A percentile compares a stretch with the other conserved stretches of the same genome.
phyloP scores from a whole-genome alignment of 1,140 invertebrate species.

The Homarus americanus region DNA sequence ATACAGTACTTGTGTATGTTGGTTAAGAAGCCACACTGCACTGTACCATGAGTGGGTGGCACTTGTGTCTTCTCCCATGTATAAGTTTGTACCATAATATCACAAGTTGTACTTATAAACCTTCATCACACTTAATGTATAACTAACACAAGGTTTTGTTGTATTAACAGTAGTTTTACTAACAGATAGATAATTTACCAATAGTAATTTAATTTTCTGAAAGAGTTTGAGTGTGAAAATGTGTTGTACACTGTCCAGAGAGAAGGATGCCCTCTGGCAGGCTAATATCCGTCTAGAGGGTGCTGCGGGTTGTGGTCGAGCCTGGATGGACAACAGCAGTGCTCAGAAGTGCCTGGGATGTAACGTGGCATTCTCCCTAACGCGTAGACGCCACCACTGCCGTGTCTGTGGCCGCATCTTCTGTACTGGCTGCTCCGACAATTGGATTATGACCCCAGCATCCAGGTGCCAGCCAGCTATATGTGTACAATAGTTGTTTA shows the following conservation, averaged over 20 bases:
- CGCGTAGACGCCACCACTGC: slow-evolving; percentile 83
- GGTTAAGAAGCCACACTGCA: no score
- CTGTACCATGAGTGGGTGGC: no score
- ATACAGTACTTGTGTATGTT: no score
- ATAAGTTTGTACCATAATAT: no score
- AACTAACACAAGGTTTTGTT: no score
- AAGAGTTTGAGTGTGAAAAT: slow-evolving; percentile 30
- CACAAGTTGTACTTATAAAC: no score
- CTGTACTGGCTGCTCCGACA: slow-evolving; percentile 81
- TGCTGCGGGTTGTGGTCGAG: slow-evolving; percentile 25
- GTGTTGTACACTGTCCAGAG: slow-evolving; percentile 43
- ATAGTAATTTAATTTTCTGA: background rate
- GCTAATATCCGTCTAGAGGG: slow-evolving; percentile 39
- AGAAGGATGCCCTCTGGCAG: slow-evolving; percentile 64
- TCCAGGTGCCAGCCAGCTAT: slow-evolving; percentile 34
- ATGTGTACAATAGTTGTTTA: no score
- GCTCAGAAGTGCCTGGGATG: slow-evolving; percentile 80
- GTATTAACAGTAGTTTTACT: no score
- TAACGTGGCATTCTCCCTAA: slow-evolving; percentile 80
- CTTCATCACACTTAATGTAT: no score
- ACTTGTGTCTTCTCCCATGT: no score
- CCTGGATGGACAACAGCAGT: slow-evolving; percentile 80
- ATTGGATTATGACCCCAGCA: slow-evolving; percentile 58
- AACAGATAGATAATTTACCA: no score
- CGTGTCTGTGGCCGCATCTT: slow-evolving; percentile 83